Evolutionary conservation across 2,797 vertebrate genomes (phyloP), one percentile per base, ranked within the genome.

Genomic region (Uromys caudimaculatus): DNA sequence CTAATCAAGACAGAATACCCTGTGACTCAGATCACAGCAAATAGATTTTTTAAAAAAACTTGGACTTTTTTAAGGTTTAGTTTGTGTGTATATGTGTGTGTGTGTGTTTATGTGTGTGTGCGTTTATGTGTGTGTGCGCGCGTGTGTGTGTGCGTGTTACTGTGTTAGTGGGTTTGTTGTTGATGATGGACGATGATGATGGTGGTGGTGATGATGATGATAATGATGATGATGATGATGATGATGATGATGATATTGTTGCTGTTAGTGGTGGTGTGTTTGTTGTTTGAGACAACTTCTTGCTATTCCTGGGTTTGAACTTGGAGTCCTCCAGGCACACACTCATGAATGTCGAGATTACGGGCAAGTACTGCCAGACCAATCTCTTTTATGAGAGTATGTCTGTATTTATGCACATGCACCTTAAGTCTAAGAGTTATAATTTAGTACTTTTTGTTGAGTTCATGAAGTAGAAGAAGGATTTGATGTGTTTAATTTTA

Each of bases 401-500:
- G 4, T 13, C 1, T 69, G 38, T 29, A 29, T 50, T 10, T 64
- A 24, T 73, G n/a, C 24, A 21, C 29, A 10, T 88, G 4, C 27
- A 5, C 64, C 0, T 62, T 19, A 19, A 60, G 11, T 85, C 3
- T 10, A 11, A 67, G n/a, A 85, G 14, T 47, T 89, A 87, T 92
- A 84, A 73, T 11, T 90, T 85, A 52, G 2, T 67, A 82, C 91
- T 95, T 85, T 29, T 86, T 75, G 84, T 94, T 95, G 88, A 75
- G 89, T 88, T 92, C 89, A 52, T 19, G n/a, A 81, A 56, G 38
- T 32, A 62, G 50, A 67, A 58, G 23, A 62, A 29, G 54, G 84
- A 87, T 73, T 27, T 85, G 16, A 78, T 71, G 11, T 88, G 38
- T 58, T 64, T 35, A 50, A 47, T 17, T 93, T 60, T 56, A 86